Percentiles rank a stretch among this genome's conserved stretches.
Evolutionary conservation across 1,140 invertebrate genomes (phyloP).

Genomic region (Panagrolaimus sp.): DNA sequence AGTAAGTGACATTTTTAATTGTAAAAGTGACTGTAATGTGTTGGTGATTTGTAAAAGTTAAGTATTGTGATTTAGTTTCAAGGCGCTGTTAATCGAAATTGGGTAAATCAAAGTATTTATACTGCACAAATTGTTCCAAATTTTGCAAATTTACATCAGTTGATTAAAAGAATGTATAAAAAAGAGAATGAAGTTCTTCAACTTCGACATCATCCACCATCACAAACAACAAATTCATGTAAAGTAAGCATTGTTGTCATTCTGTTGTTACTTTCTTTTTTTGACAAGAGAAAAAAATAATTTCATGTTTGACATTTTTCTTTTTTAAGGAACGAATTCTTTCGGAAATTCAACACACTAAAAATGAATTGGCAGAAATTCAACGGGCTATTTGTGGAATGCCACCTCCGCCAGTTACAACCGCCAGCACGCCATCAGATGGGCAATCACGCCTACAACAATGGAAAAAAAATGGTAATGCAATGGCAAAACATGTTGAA

Average conservation of each 20-base stretch:
- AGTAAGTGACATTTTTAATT: neutral
- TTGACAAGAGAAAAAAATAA: neutral
- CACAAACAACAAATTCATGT: conserved; percentile 9
- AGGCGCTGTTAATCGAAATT: conserved; percentile 6
- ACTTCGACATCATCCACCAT: neutral
- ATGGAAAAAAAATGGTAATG: conserved; percentile 28
- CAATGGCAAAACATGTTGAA: neutral
- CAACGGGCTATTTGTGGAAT: conserved; percentile 19
- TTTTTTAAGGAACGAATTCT: conserved; percentile 18
- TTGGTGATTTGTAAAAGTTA: neutral
- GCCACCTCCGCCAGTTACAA: neutral
- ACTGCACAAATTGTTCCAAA: conserved; percentile 7
- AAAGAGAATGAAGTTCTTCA: conserved; percentile 17
- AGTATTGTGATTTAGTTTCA: neutral
- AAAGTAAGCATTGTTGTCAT: neutral
- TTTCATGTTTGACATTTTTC: neutral
- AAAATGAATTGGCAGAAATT: conserved; percentile 21
- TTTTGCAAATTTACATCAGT: conserved; percentile 15
- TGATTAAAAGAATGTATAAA: conserved; percentile 15
- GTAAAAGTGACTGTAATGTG: neutral
- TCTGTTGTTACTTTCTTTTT: too few relatives aligned
- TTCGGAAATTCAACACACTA: conserved; percentile 17
- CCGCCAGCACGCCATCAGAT: conserved; percentile 15
- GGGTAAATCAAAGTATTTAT: neutral
- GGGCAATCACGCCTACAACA: conserved; percentile 31